Conservation (phyloP, 1,140 invertebrate species). For the Brachionus rubens region DNA sequence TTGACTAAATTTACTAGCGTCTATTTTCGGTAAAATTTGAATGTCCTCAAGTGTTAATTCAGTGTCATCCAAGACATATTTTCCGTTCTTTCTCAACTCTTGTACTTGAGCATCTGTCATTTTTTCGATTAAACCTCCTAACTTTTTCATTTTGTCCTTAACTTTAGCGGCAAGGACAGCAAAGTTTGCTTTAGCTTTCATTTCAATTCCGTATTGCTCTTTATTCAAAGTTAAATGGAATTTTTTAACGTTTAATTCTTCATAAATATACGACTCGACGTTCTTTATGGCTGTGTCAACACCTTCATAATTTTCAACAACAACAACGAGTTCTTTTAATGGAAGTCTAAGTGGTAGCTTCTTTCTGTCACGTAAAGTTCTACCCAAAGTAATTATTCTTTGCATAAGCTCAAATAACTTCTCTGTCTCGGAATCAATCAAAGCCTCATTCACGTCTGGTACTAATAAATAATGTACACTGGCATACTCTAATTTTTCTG, state of each 20-base stretch:
- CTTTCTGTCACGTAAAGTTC: constrained; percentile 84
- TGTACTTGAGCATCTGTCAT: constrained; percentile 40
- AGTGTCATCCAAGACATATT: not conserved
- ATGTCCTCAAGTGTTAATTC: constrained; percentile 36
- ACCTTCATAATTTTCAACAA: constrained; percentile 80
- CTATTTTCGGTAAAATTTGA: constrained; percentile 15
- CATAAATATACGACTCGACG: constrained; percentile 68
- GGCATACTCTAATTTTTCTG: not conserved
- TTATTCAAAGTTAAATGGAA: constrained; percentile 87
- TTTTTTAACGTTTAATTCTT: constrained; percentile 85
- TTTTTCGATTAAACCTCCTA: constrained; percentile 75
- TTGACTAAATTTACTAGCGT: constrained; percentile 50
- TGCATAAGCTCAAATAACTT: constrained; percentile 86
- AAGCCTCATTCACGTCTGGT: constrained; percentile 66
- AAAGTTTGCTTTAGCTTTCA: constrained; percentile 89
- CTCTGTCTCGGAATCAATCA: constrained; percentile 81
- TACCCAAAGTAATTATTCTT: constrained; percentile 85
- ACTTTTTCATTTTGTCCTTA: constrained; percentile 82
- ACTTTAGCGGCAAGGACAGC: constrained; percentile 78
- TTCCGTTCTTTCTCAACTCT: constrained; percentile 9
- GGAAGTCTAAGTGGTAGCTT: constrained; percentile 94
- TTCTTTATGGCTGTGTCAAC: constrained; percentile 76
- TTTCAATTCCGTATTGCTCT: constrained; percentile 82
- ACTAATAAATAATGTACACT: constrained; percentile 87
- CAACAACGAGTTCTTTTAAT: constrained; percentile 86